Percentiles rank a stretch among this genome's conserved stretches.
These are phyloP conservation scores for Apis dorsata DNA, from an alignment of 1,140 invertebrate species.

Conservation along the genomic window DNA sequence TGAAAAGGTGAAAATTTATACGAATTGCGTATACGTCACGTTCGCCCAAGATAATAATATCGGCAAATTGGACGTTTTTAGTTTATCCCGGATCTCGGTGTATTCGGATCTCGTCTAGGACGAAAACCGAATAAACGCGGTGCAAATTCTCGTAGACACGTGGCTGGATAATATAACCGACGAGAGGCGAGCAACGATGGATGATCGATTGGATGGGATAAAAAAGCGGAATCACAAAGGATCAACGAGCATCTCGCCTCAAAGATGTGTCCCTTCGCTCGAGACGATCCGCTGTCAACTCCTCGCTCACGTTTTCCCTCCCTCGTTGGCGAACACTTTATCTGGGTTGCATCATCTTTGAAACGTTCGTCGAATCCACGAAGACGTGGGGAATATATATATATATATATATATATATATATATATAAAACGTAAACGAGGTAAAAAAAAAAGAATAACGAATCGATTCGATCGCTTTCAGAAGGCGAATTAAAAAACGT, in stretches of 20 bases:
- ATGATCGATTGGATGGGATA: constrained; percentile 79
- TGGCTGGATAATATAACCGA: constrained; percentile 53
- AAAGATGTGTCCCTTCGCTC: constrained; percentile 41
- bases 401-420: no score
- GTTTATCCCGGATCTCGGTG: constrained; percentile 37
- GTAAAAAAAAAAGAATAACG: constrained; percentile 23
- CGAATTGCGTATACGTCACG: no score
- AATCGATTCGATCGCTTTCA: background rate
- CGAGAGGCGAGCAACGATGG: constrained; percentile 69
- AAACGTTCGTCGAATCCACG: background rate
- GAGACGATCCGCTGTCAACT: constrained; percentile 35
- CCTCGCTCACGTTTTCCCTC: constrained; percentile 27
- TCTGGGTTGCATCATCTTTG: constrained; percentile 16
- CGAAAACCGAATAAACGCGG: constrained; percentile 54
- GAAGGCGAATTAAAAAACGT: background rate
- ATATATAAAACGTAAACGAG: background rate
- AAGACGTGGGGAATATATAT: background rate
- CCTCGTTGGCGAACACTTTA: constrained; percentile 28
- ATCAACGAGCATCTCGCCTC: constrained; percentile 71
- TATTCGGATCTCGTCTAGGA: constrained; percentile 64
- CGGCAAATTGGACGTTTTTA: background rate
- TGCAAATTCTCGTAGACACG: constrained; percentile 53
- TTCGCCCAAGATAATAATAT: background rate
- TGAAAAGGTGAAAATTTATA: no score
- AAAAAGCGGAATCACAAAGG: constrained; percentile 74